Evolutionary conservation across 2,113 vertebrate species (phyloP), one percentile per base, ranked within the genome.

Genomic region (Notechis scutatus): DNA sequence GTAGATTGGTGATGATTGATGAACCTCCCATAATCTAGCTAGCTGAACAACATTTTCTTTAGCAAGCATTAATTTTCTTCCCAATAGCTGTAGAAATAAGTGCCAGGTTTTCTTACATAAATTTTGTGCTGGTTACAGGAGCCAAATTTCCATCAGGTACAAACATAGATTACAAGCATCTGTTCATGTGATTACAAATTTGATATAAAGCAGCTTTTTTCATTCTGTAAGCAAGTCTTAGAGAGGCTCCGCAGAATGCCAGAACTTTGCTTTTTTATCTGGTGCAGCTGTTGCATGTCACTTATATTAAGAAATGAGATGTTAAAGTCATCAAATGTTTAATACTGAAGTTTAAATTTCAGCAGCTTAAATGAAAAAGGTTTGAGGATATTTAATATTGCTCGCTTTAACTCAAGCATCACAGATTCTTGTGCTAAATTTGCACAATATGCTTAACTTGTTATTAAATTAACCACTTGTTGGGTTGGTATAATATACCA

Each of bases 101-200:
- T 92, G 87, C 69, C 87, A 92, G 61, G 26, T 89, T 93, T 93
- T 91, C 91, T 91, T 93, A 93, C 92, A 93, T 91, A 91, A 93
- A 91, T 93, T 92, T 92, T 89, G 54, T 89, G 88, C 87, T 89
- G 87, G 54, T 93, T 89, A 93, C 64, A 89, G 69, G 59, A 91
- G 86, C 87, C 86, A 93, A 93, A 89, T 89, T 93, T 93, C 92
- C 85, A 69, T 64, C 86, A 57, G 85, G 85, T 59, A 81, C 54
- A 91, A 89, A 91, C 55, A 89, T 45, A 93, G 90, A 91, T 91
- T 93, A 91, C 92, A 93, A 93, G 90, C 90, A 93, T 93, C 87
- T 93, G 87, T 59, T 92, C 74, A 29, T 93, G 92, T 87, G 92
- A 86, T 93, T 92, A 92, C 87, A 85, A 85, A 92, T 87, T 74